Evolutionary conservation across 2,113 vertebrate genomes (phyloP), one percentile per base, ranked within the genome.

Genomic region (Dinomys branickii): DNA sequence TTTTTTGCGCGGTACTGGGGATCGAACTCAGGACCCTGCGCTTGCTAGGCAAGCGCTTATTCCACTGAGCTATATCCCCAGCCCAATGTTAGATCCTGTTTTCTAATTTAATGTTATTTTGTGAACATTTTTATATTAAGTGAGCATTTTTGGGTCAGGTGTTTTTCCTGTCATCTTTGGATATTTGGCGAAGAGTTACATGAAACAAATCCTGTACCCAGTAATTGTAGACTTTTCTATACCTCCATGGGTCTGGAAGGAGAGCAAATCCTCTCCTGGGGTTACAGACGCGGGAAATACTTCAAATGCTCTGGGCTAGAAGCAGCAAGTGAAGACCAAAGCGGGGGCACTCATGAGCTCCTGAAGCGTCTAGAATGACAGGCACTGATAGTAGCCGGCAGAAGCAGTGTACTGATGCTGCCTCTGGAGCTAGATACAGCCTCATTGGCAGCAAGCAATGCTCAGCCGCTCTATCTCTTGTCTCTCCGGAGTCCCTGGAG

Each of bases 401-500:
- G 28, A 12, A 6, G 3, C 0, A 16, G 82, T 12, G 50, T 33
- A 12, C 5, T 0, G 19, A 10, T 0, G 14, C 63, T 12, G 56
- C 16, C 63, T 28, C 28, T 2, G 1, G 24, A 75, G 16, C 20
- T 10, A 8, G 50, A 26, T 13, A 11, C 38, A 19, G 41, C 69
- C 5, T 38, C 0, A 0, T 73, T 7, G 33, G 82, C 61, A 35
- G 81, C 63, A 1, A 20, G 17, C 56, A 1, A 0, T 1, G 65
- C 35, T 1, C 10, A 2, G 59, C 47, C 14, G 4, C 28, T 38
- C 52, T 20, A 38, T 22, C 2, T 24, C 33, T 2, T 0, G 35
- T 56, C 69, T 9, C 35, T n/a, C 4, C 14, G 0, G 5, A 7
- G 38, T 50, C 80, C 35, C 52, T 1, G 4, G 1, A 17, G n/a